A percentile compares a stretch with the other conserved stretches of the same genome.
These are phyloP conservation scores for Rhagologus leucostigma DNA, from an alignment of 2,113 vertebrate species.

Conservation along the genomic window DNA sequence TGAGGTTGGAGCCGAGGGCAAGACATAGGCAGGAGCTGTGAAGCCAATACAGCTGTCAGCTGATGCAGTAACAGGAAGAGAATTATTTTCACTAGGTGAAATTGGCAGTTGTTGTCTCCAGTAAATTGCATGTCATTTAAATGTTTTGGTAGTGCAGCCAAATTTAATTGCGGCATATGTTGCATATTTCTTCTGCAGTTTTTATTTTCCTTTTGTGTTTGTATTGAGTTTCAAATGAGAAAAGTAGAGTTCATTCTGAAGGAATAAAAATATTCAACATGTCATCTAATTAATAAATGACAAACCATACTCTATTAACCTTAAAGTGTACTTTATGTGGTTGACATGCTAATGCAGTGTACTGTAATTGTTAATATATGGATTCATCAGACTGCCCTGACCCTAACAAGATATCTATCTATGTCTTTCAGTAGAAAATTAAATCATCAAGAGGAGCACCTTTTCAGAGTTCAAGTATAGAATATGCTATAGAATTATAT, in stretches of 20 bases:
- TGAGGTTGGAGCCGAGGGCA: neutral
- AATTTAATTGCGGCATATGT: neutral
- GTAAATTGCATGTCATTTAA: neutral
- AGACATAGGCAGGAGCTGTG: neutral
- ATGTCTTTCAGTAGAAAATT: neutral
- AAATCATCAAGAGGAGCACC: neutral
- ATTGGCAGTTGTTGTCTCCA: neutral
- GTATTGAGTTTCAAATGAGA: neutral
- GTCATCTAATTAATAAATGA: neutral
- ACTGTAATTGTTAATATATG: neutral
- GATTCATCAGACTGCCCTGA: neutral
- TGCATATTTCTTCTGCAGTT: neutral
- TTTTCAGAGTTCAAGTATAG: neutral
- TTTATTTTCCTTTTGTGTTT: neutral
- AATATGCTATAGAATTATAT: neutral
- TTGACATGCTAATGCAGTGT: neutral
- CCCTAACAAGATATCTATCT: neutral
- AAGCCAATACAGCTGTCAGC: neutral
- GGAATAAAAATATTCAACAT: neutral
- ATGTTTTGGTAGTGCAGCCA: neutral
- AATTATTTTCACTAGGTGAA: neutral
- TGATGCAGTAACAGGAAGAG: neutral
- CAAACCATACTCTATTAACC: neutral
- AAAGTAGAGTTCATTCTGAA: neutral
- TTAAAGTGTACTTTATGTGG: neutral